Evolutionary conservation across 2,797 vertebrate genomes (phyloP).

Genomic region (Oophaga sylvatica): DNA sequence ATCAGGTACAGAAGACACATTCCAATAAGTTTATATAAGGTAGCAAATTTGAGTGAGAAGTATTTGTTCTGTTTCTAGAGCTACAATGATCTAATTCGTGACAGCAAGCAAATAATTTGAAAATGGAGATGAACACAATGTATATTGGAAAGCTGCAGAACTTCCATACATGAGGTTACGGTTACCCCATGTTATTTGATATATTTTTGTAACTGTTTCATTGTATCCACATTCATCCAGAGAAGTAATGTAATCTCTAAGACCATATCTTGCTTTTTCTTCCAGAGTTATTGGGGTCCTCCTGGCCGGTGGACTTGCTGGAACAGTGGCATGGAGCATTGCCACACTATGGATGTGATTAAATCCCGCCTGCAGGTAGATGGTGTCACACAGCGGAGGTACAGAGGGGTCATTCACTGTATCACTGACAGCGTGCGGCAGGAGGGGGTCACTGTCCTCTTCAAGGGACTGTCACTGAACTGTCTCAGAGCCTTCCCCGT

Average conservation of each 20-base stretch:
- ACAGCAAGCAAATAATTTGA: not conserved
- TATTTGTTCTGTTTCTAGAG: too few relatives aligned
- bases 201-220: not conserved
- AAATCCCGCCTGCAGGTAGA: slow-evolving; percentile 89
- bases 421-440: slow-evolving; percentile 75
- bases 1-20: too few relatives aligned
- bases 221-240: not conserved
- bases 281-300: slow-evolving; percentile 81
- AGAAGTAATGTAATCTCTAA: not conserved
- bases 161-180: too few relatives aligned
- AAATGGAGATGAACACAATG: not conserved
- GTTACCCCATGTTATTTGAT: not conserved
- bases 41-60: too few relatives aligned
- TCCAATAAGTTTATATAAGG: too few relatives aligned
- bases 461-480: slow-evolving; percentile 87
- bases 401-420: slow-evolving; percentile 85
- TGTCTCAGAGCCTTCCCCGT: slow-evolving; percentile 88
- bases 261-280: not conserved
- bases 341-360: slow-evolving; percentile 92
- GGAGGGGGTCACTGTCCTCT: slow-evolving; percentile 84
- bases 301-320: slow-evolving; percentile 85
- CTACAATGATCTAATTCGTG: too few relatives aligned
- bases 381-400: slow-evolving; percentile 75
- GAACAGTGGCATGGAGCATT: slow-evolving; percentile 83
- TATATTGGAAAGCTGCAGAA: too few relatives aligned